A percentile compares a stretch with the other conserved stretches of the same genome.
Conservation (phyloP, 2,888 invertebrate genomes). For the Eupithecia exiguata region DNA sequence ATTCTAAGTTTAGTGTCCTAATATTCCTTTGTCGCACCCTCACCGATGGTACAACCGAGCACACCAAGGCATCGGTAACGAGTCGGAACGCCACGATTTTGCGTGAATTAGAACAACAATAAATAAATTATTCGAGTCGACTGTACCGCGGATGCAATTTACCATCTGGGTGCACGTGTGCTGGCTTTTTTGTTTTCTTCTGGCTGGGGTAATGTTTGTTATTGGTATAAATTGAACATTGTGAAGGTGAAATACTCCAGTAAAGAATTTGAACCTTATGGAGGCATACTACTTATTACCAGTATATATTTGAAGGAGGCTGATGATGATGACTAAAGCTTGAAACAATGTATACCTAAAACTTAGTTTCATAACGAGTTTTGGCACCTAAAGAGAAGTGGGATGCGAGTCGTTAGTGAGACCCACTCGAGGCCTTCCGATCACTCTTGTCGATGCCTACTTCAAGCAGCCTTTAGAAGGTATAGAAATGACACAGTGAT, state of each 20-base stretch:
- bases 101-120: conserved; percentile 70
- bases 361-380: conserved; percentile 27
- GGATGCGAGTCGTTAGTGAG: conserved; percentile 69
- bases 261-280: background rate
- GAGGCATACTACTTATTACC: too few species aligned
- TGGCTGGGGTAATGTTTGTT: background rate
- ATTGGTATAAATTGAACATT: background rate
- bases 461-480: conserved; percentile 38
- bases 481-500: conserved; percentile 36
- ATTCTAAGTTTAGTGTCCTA: background rate
- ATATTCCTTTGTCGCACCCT: conserved; percentile 2
- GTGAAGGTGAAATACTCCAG: background rate
- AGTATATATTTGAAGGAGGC: too few species aligned
- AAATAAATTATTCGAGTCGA: conserved; percentile 62
- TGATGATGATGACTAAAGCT: too few species aligned
- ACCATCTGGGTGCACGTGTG: conserved; percentile 42
- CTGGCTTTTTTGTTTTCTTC: conserved; percentile 16
- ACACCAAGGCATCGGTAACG: conserved; percentile 48
- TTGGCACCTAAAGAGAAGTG: conserved; percentile 25
- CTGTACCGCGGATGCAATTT: conserved; percentile 49
- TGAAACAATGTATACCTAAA: too few species aligned
- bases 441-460: conserved; percentile 72
- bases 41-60: conserved; percentile 11
- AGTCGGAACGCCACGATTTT: conserved; percentile 63
- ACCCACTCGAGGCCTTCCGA: conserved; percentile 65